These are phyloP conservation scores for Hyppa rectilinea DNA, from an alignment of 2,888 invertebrate genomes.

Conservation along the genomic window DNA sequence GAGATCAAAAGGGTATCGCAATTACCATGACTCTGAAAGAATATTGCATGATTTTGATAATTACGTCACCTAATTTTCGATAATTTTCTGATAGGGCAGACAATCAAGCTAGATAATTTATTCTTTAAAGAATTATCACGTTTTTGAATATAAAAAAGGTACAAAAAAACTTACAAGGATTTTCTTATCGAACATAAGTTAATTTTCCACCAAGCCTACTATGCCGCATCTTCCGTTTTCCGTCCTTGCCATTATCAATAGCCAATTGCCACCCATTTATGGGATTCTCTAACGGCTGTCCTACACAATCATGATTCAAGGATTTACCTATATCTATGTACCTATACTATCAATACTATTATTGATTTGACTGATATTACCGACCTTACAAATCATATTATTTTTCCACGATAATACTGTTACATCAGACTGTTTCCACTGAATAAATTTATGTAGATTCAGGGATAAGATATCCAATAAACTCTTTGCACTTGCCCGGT, in stretches of 20 bases:
- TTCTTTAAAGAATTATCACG: constrained; percentile 2
- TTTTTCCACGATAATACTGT: constrained; percentile 4
- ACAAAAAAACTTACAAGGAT: not conserved
- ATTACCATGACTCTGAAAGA: constrained; percentile 41
- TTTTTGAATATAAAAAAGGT: not conserved
- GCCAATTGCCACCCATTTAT: not conserved
- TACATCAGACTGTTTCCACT: constrained; percentile 1
- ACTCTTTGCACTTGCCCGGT: not conserved
- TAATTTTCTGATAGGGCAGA: constrained; percentile 24
- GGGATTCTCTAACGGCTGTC: not conserved
- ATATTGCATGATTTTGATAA: constrained; percentile 30
- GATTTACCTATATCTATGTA: constrained; percentile 24
- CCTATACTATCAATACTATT: constrained; percentile 28
- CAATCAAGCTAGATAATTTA: constrained; percentile 19
- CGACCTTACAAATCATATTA: constrained; percentile 21
- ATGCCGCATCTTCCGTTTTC: constrained; percentile 1
- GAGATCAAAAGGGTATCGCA: constrained; percentile 58
- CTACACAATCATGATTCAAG: constrained; percentile 8
- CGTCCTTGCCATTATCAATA: not conserved
- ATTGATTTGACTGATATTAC: constrained; percentile 25
- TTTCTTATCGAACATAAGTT: not conserved
- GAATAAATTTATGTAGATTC: not conserved
- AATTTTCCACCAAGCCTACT: not conserved
- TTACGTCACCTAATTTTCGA: constrained; percentile 29
- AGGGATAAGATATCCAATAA: not conserved